These are phyloP conservation scores for Takifugu ocellatus DNA, from an alignment of 2,797 vertebrate genomes.

Conservation along the genomic window DNA sequence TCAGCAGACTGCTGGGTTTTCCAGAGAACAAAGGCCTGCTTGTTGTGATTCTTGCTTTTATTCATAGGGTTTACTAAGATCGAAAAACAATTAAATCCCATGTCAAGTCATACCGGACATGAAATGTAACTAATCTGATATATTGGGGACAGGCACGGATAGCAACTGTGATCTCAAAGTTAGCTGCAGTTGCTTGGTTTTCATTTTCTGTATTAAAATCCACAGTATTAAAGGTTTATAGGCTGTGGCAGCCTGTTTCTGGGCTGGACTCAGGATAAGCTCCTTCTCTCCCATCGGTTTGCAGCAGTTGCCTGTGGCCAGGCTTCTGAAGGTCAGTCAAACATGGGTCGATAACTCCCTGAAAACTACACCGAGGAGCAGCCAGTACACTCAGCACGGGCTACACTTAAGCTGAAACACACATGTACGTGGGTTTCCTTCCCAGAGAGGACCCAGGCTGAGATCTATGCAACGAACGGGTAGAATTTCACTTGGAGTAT, in stretches of 20 bases:
- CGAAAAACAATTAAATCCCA: neutral
- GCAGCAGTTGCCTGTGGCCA: slow-evolving; percentile 31
- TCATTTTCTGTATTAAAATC: neutral
- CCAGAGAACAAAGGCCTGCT: slow-evolving; percentile 51
- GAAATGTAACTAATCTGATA: neutral
- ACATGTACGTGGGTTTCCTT: slow-evolving; percentile 4
- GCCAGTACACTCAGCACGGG: slow-evolving; percentile 24
- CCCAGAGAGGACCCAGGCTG: slow-evolving; percentile 2
- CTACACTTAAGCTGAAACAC: slow-evolving; percentile 24
- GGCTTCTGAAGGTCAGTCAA: slow-evolving; percentile 67
- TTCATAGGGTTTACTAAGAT: slow-evolving; percentile 20
- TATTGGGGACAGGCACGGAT: neutral
- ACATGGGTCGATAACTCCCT: slow-evolving; percentile 53
- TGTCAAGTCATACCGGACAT: neutral
- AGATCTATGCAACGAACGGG: slow-evolving; percentile 24
- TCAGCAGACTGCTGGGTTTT: slow-evolving; percentile 55
- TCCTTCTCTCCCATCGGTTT: slow-evolving; percentile 29
- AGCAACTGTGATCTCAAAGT: neutral
- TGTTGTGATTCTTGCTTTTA: slow-evolving; percentile 53
- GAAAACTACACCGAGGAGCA: slow-evolving; percentile 35
- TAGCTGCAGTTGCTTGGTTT: slow-evolving; percentile 3
- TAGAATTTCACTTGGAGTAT: slow-evolving; percentile 25
- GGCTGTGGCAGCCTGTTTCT: slow-evolving; percentile 7
- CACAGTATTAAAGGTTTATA: neutral
- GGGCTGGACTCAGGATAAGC: slow-evolving; percentile 11